Evolutionary conservation across 2,113 vertebrate species (phyloP), one percentile per base, ranked within the genome.

Genomic region (Tetraodon nigroviridis): DNA sequence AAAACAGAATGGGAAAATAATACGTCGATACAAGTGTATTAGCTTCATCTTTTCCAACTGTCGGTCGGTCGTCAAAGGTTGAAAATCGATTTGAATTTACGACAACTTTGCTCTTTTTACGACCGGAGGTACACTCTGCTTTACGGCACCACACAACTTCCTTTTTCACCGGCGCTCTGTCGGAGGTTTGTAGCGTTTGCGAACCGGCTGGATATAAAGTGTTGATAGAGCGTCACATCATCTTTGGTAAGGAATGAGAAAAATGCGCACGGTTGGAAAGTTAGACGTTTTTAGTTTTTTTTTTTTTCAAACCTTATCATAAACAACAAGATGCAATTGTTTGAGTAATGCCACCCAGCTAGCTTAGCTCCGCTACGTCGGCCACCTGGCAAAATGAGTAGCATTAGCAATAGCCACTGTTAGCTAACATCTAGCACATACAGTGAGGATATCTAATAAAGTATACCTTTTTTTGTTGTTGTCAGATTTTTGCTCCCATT

Each of bases 341-440:
- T 1, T 6, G 14, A 2, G 2, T 14, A 18, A 5, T 2, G 16
- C 21, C 11, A 6, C 40, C 48, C 42, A 0, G 59, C 80, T 89
- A 89, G 87, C 84, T 79, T 84, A 77, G 76, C 78, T 3, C 11
- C 0, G 58, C 58, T 67, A 63, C 18, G 56, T 14, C 60, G 70
- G 76, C 84, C 84, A 84, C 82, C 82, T 82, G 82, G 80, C 64
- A 32, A 4, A 18, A 41, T 71, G 71, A 59, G 52, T 46, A 51
- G 49, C 60, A 0, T 67, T 73, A 79, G 70, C 66, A 14, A 1
- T 61, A 66, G 69, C 69, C 12, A 2, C 37, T 1, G 32, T 46
- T 46, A n/a, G 44, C 44, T 46, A 46, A 46, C 15, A 13, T 16
- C 5, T 16, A 37, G 32, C 32, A 37, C 32, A 12, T 37, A 37